Percentiles rank a stretch among this genome's conserved stretches.
Evolutionary conservation across 1,140 invertebrate species (phyloP).

Genomic region (Caenorhabditis tropicalis): DNA sequence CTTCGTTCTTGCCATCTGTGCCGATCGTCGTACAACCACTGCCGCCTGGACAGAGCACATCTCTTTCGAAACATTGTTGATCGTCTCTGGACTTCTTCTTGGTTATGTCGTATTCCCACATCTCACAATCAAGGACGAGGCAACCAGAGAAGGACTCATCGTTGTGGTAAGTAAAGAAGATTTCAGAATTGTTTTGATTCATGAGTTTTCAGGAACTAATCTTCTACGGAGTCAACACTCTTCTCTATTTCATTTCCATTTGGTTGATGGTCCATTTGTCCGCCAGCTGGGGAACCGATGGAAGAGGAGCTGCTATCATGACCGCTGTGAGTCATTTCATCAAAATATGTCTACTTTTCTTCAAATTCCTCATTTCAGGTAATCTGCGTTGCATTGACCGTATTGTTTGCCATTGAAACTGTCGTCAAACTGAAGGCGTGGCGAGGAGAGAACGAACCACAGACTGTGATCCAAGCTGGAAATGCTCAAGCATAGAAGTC

Average conservation of each 20-base stretch:
- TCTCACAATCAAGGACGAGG: slow-evolving; percentile 67
- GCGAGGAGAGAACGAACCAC: slow-evolving; percentile 64
- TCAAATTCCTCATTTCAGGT: slow-evolving; percentile 57
- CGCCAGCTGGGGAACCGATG: slow-evolving; percentile 70
- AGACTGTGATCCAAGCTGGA: slow-evolving; percentile 47
- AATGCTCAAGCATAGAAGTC: slow-evolving; percentile 6
- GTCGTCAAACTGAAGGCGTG: slow-evolving; percentile 68
- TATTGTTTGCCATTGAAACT: slow-evolving; percentile 68
- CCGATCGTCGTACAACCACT: slow-evolving; percentile 67
- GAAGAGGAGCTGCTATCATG: slow-evolving; percentile 71
- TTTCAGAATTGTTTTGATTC: neutral
- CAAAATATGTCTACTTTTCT: neutral
- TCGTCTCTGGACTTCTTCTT: slow-evolving; percentile 64
- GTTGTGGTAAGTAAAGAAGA: slow-evolving; percentile 60
- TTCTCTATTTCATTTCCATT: slow-evolving; percentile 68
- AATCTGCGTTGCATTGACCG: slow-evolving; percentile 66
- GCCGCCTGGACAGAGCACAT: slow-evolving; percentile 72
- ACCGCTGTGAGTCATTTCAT: slow-evolving; percentile 62
- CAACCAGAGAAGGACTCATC: slow-evolving; percentile 67
- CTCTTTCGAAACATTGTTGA: slow-evolving; percentile 68
- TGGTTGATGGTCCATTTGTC: slow-evolving; percentile 71
- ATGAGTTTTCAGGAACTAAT: slow-evolving; percentile 64
- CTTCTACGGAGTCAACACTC: slow-evolving; percentile 70
- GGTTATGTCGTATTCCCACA: slow-evolving; percentile 71
- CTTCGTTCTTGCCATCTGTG: slow-evolving; percentile 70